Evolutionary conservation across 2,797 vertebrate species (phyloP).

Genomic region (Pitangus sulphuratus): DNA sequence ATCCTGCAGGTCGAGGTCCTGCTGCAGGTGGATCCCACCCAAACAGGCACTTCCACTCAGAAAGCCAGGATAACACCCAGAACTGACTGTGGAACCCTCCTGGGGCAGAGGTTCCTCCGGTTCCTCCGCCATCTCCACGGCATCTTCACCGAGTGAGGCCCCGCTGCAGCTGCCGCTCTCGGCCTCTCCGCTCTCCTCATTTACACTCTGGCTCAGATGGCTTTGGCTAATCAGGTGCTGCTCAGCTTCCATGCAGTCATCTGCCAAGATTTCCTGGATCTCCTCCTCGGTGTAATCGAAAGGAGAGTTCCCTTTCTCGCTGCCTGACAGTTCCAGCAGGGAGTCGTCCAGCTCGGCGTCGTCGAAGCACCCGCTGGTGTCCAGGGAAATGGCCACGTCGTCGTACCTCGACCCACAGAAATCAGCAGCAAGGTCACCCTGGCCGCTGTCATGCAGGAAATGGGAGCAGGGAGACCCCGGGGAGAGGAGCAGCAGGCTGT

Average conservation of each 20-base stretch:
- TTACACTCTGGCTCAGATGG: background rate
- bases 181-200: background rate
- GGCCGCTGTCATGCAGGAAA: background rate
- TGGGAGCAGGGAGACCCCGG: background rate
- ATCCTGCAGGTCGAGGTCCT: conserved; percentile 27
- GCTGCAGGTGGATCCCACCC: background rate
- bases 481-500: background rate
- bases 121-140: background rate
- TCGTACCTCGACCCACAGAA: fast-evolving
- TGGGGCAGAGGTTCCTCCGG: background rate
- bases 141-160: background rate
- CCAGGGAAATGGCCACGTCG: background rate
- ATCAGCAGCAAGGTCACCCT: fast-evolving
- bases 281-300: conserved; percentile 71
- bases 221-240: background rate
- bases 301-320: conserved; percentile 46
- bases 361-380: background rate
- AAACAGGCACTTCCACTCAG: background rate
- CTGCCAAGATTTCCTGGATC: conserved; percentile 74
- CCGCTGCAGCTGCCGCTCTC: background rate
- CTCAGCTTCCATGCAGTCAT: conserved; percentile 32
- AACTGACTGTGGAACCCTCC: background rate
- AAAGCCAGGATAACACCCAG: background rate
- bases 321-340: conserved; percentile 18
- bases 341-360: background rate